These are phyloP conservation scores for Salvelinus namaycush DNA, from an alignment of 2,113 vertebrate species.

Conservation along the genomic window DNA sequence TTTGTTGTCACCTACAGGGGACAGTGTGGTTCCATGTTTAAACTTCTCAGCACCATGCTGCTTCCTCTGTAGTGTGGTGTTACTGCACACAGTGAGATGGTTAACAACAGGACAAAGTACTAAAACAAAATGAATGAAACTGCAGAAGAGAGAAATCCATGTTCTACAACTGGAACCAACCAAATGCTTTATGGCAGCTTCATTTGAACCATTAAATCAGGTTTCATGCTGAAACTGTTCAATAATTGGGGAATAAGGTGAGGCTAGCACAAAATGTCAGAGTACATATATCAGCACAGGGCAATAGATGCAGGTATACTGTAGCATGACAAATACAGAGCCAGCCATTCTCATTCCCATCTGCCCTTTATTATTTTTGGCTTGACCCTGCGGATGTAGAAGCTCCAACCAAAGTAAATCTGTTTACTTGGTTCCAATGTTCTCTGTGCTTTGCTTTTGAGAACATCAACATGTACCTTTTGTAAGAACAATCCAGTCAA, in stretches of 20 bases:
- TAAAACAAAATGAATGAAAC: constrained; percentile 66
- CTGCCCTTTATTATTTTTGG: too few species aligned
- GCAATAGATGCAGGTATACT: constrained; percentile 38
- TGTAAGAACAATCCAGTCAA: too few species aligned
- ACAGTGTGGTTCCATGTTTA: constrained; percentile 71
- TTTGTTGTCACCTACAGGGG: constrained; percentile 65
- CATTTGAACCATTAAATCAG: constrained; percentile 64
- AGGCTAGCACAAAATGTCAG: constrained; percentile 54
- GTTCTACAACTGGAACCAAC: constrained; percentile 29
- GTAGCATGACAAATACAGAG: constrained; percentile 23
- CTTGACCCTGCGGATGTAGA: constrained; percentile 3
- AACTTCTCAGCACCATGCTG: constrained; percentile 21
- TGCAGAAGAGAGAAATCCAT: constrained; percentile 58
- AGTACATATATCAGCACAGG: constrained; percentile 56
- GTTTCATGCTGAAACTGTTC: constrained; percentile 66
- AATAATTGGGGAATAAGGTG: constrained; percentile 65
- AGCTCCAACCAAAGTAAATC: constrained; percentile 35
- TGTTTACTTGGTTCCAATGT: constrained; percentile 11
- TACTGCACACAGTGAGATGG: too few species aligned
- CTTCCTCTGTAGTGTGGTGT: background rate
- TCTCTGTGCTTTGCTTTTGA: background rate
- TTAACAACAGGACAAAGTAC: constrained; percentile 40
- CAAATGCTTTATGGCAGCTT: constrained; percentile 64
- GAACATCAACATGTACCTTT: background rate
- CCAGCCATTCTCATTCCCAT: constrained; percentile 7